Conservation (phyloP, 2,888 invertebrate genomes). For the Drosophila dives region DNA sequence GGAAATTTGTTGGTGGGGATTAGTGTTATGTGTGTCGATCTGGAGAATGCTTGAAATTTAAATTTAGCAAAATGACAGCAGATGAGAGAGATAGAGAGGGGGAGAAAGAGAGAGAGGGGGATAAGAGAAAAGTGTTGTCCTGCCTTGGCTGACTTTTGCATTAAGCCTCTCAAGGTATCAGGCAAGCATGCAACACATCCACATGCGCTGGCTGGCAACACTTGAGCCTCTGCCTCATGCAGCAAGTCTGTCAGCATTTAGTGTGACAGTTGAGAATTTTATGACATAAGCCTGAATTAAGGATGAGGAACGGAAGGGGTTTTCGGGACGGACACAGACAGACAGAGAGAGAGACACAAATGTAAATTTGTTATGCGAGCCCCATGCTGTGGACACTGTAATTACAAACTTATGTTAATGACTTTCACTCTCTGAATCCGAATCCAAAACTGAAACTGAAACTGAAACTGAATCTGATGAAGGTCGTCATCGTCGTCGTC, state of each 20-base stretch:
- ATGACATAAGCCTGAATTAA: conserved; percentile 26
- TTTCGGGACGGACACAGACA: background rate
- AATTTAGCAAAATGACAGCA: conserved; percentile 1
- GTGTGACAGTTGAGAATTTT: conserved; percentile 18
- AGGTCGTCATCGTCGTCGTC: conserved; percentile 63
- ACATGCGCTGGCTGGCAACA: conserved; percentile 19
- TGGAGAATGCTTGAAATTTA: conserved; percentile 3
- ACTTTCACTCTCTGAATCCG: conserved; percentile 64
- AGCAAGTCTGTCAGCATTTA: conserved; percentile 16
- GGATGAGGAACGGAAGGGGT: background rate
- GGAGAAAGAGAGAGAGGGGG: background rate
- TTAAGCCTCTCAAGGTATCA: conserved; percentile 31
- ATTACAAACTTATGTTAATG: conserved; percentile 72
- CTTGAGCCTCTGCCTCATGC: conserved; percentile 15
- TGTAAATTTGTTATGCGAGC: conserved; percentile 33
- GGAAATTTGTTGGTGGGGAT: background rate
- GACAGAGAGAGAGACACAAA: background rate
- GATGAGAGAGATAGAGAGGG: background rate
- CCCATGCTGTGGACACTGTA: conserved; percentile 39
- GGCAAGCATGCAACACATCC: conserved; percentile 1
- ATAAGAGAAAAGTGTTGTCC: background rate
- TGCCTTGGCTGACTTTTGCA: conserved; percentile 20
- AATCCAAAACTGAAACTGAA: background rate
- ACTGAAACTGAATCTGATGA: conserved; percentile 35
- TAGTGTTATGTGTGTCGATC: background rate